Conservation (phyloP, 2,888 invertebrate species). For the Chironomus tentans region DNA sequence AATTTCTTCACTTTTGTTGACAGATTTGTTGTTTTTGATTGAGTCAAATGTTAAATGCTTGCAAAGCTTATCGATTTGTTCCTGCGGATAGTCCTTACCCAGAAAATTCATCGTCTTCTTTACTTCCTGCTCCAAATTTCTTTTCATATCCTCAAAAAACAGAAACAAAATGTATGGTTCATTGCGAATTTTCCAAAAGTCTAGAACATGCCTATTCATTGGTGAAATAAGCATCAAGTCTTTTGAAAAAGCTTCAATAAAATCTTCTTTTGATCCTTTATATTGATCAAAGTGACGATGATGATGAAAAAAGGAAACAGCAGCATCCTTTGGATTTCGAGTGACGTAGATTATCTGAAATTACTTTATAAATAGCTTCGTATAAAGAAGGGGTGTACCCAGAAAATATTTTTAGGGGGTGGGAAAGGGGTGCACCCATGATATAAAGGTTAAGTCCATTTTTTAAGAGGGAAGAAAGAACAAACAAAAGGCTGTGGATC, state of each 20-base stretch:
- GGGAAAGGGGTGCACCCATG: too few relatives aligned
- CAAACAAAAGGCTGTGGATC: too few relatives aligned
- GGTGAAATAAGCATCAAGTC: constrained; percentile 37
- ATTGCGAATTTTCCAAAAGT: constrained; percentile 37
- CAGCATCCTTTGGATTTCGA: constrained; percentile 72
- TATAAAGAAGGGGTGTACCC: too few relatives aligned
- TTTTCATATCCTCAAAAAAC: constrained; percentile 39
- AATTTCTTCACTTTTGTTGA: background rate
- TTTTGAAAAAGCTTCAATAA: constrained; percentile 30
- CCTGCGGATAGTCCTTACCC: constrained; percentile 30
- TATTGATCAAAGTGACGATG: constrained; percentile 28
- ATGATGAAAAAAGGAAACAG: constrained; percentile 64
- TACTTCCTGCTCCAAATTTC: constrained; percentile 34
- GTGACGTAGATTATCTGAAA: constrained; percentile 68
- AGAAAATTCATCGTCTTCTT: constrained; percentile 34
- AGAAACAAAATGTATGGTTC: constrained; percentile 36
- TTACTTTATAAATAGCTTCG: too few relatives aligned
- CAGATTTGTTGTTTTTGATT: constrained; percentile 31
- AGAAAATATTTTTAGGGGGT: too few relatives aligned
- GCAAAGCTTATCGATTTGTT: constrained; percentile 32
- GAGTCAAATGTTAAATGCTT: constrained; percentile 36
- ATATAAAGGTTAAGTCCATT: too few relatives aligned
- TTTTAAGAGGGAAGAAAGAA: too few relatives aligned
- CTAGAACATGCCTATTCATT: constrained; percentile 38
- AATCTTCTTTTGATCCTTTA: constrained; percentile 31